Percentiles rank a stretch among this genome's conserved stretches.
phyloP scores from a whole-genome alignment of 2,797 vertebrate species.

The Aselliscus stoliczkanus region DNA sequence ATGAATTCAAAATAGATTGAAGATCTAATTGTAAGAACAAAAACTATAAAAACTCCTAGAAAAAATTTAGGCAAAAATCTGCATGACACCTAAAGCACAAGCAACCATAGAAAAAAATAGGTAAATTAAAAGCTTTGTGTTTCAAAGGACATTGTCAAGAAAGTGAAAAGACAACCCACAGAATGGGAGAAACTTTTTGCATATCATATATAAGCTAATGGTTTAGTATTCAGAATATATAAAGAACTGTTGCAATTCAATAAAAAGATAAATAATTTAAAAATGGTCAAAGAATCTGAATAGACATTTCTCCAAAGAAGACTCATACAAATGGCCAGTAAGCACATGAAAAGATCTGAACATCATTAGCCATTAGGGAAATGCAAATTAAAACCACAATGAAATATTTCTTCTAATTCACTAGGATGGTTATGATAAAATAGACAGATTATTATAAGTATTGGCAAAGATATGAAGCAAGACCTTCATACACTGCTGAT shows the following conservation, averaged over 20 bases:
- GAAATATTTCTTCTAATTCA: neutral
- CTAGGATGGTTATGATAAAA: neutral
- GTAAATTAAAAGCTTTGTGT: neutral
- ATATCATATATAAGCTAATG: neutral
- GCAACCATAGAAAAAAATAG: neutral
- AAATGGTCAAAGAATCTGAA: neutral
- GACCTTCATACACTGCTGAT: neutral
- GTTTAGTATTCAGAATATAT: neutral
- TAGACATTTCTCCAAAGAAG: neutral
- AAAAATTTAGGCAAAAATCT: neutral
- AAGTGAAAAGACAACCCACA: too few relatives aligned
- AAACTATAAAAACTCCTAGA: neutral
- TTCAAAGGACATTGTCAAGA: neutral
- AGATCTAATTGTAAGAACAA: neutral
- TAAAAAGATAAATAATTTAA: neutral
- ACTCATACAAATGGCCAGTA: neutral
- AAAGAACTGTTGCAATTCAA: neutral
- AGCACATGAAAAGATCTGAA: neutral
- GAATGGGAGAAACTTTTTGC: too few relatives aligned
- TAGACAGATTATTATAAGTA: neutral
- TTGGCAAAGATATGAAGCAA: neutral
- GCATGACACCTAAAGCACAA: neutral
- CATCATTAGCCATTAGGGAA: neutral
- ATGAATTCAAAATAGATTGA: neutral
- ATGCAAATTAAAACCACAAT: neutral